Percentiles rank a stretch among this genome's conserved stretches.
Conservation (phyloP, 2,797 vertebrate genomes). For the Microctenopoma steveboyesi region DNA sequence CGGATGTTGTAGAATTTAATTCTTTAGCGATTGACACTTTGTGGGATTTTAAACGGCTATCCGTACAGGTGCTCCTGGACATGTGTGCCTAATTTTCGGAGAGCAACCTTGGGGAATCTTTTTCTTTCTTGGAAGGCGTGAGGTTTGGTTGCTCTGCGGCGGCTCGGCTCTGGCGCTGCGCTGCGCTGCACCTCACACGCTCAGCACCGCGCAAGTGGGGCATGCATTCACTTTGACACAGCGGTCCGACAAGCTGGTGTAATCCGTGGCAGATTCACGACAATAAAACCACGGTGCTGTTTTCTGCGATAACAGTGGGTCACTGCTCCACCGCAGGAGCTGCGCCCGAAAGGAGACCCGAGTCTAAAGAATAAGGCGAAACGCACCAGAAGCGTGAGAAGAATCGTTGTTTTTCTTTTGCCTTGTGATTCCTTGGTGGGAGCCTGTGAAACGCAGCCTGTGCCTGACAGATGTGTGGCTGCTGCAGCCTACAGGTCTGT, state of each 20-base stretch:
- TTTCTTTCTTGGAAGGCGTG: neutral
- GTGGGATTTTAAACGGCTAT: slow-evolving; percentile 26
- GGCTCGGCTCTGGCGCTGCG: slow-evolving; percentile 23
- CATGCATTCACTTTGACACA: slow-evolving; percentile 55
- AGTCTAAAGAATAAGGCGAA: neutral
- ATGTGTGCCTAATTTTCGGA: slow-evolving; percentile 45
- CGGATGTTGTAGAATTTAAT: slow-evolving; percentile 43
- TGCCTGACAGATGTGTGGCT: slow-evolving; percentile 70
- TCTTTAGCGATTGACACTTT: slow-evolving; percentile 26
- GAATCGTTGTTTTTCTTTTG: slow-evolving; percentile 12
- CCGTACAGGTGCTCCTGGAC: slow-evolving; percentile 70
- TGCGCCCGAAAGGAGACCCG: slow-evolving; percentile 13
- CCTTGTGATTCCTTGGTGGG: slow-evolving; percentile 33
- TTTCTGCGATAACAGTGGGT: slow-evolving; percentile 34
- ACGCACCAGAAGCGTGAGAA: slow-evolving; percentile 11
- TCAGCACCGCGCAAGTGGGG: slow-evolving; percentile 55
- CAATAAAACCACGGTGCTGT: slow-evolving; percentile 52
- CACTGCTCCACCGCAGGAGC: slow-evolving; percentile 21
- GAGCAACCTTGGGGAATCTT: neutral
- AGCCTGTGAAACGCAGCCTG: slow-evolving; percentile 61
- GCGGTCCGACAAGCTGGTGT: slow-evolving; percentile 70
- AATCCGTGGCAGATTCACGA: slow-evolving; percentile 44
- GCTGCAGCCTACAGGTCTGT: slow-evolving; percentile 78
- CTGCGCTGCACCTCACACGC: slow-evolving; percentile 25
- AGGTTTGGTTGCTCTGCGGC: slow-evolving; percentile 11